Conservation (phyloP, 1,140 invertebrate genomes). For the Bicyclus anynana region DNA sequence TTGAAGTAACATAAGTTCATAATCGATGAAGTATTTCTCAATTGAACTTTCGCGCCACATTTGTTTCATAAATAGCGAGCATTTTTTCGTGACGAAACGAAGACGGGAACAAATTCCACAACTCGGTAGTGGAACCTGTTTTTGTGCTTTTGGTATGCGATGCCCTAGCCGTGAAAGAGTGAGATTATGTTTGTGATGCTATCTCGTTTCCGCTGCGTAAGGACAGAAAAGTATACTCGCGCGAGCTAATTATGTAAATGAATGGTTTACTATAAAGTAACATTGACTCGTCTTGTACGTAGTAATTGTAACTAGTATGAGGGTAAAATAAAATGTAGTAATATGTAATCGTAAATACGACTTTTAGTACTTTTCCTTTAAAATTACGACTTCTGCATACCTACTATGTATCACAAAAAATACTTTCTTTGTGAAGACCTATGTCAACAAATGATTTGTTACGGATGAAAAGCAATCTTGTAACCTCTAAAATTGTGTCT, state of each 20-base stretch:
- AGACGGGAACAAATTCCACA: slow-evolving; percentile 49
- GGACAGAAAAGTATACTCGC: slow-evolving; percentile 13
- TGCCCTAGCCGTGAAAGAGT: slow-evolving; percentile 46
- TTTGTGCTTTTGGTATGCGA: slow-evolving; percentile 60
- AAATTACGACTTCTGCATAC: not conserved
- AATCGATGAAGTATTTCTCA: not conserved
- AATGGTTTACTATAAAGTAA: slow-evolving; percentile 14
- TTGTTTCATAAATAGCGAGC: slow-evolving; percentile 23
- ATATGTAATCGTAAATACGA: not conserved
- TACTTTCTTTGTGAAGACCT: slow-evolving; percentile 39
- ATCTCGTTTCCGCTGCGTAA: slow-evolving; percentile 31
- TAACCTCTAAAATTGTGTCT: slow-evolving; percentile 7
- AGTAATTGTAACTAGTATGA: not conserved
- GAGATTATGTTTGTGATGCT: slow-evolving; percentile 43
- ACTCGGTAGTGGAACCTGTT: slow-evolving; percentile 67
- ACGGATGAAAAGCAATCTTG: slow-evolving; percentile 14
- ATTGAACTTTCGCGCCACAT: slow-evolving; percentile 41
- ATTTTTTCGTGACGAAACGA: slow-evolving; percentile 38
- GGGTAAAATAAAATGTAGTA: not conserved
- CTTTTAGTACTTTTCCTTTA: not conserved
- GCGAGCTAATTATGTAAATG: slow-evolving; percentile 8
- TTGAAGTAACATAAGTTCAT: no score
- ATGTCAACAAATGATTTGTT: slow-evolving; percentile 49
- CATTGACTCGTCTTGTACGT: slow-evolving; percentile 10
- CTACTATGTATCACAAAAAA: not conserved